These are phyloP conservation scores for Epirrhoe alternata DNA, from an alignment of 2,888 invertebrate genomes.

Conservation along the genomic window DNA sequence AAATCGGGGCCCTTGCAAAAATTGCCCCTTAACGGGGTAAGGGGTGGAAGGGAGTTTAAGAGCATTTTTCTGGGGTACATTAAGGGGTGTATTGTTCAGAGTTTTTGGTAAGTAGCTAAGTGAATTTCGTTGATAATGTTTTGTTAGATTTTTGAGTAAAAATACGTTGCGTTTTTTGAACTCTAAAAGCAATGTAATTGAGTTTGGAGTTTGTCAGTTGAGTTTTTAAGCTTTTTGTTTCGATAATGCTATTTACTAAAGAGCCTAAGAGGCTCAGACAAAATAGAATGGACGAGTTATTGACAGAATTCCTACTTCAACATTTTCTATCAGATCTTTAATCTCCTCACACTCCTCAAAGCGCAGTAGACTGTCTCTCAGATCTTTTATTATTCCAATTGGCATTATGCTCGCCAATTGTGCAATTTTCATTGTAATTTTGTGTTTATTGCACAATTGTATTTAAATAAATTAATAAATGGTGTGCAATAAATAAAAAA, in stretches of 20 bases:
- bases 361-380: too few relatives aligned
- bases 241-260: neutral
- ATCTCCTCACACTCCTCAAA: too few relatives aligned
- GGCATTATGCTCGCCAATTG: too few relatives aligned
- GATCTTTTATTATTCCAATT: too few relatives aligned
- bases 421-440: too few relatives aligned
- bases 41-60: slow-evolving; percentile 51
- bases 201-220: slow-evolving; percentile 7
- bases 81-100: slow-evolving; percentile 63
- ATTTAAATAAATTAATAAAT: too few relatives aligned
- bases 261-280: neutral
- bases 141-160: slow-evolving; percentile 36
- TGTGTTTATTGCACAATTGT: too few relatives aligned
- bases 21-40: slow-evolving; percentile 60
- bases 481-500: too few relatives aligned
- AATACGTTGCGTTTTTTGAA: slow-evolving; percentile 24
- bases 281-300: too few relatives aligned
- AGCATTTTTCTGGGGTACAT: slow-evolving; percentile 69
- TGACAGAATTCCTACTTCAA: too few relatives aligned
- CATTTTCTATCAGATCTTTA: too few relatives aligned
- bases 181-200: slow-evolving; percentile 14
- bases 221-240: neutral
- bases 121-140: slow-evolving; percentile 70
- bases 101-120: slow-evolving; percentile 72
- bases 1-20: slow-evolving; percentile 75